Conservation (phyloP, 2,888 invertebrate species). For the Hyposoter didymator region DNA sequence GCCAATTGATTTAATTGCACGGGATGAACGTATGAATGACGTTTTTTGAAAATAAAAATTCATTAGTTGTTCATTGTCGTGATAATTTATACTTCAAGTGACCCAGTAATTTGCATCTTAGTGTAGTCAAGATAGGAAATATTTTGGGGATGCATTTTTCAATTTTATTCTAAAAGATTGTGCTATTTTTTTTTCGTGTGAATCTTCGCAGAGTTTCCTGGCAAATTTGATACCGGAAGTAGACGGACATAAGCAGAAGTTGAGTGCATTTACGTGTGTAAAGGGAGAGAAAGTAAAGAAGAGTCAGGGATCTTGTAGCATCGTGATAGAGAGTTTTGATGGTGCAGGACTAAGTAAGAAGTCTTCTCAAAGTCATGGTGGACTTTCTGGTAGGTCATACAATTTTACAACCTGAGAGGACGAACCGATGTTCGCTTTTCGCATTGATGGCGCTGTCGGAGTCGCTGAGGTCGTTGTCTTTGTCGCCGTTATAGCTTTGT, state of each 20-base stretch:
- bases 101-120: neutral
- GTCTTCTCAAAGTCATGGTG: slow-evolving; percentile 44
- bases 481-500: slow-evolving; percentile 55
- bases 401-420: slow-evolving; percentile 60
- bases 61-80: neutral
- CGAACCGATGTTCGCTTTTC: slow-evolving; percentile 56
- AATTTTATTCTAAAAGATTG: neutral
- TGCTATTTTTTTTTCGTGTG: neutral
- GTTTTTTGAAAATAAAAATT: neutral
- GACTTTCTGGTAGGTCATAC: slow-evolving; percentile 64
- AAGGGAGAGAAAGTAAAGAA: slow-evolving; percentile 12
- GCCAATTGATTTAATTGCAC: neutral
- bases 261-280: neutral
- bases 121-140: neutral
- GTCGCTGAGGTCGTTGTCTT: slow-evolving; percentile 56
- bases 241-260: neutral
- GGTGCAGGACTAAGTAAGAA: slow-evolving; percentile 45
- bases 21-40: neutral
- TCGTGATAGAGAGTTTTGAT: slow-evolving; percentile 40
- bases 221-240: slow-evolving; percentile 42
- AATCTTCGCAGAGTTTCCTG: slow-evolving; percentile 17
- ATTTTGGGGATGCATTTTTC: neutral
- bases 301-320: slow-evolving; percentile 24
- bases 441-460: slow-evolving; percentile 2
- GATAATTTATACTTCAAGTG: neutral